phyloP scores from a whole-genome alignment of 2,113 vertebrate species.

The Rynchops niger region DNA sequence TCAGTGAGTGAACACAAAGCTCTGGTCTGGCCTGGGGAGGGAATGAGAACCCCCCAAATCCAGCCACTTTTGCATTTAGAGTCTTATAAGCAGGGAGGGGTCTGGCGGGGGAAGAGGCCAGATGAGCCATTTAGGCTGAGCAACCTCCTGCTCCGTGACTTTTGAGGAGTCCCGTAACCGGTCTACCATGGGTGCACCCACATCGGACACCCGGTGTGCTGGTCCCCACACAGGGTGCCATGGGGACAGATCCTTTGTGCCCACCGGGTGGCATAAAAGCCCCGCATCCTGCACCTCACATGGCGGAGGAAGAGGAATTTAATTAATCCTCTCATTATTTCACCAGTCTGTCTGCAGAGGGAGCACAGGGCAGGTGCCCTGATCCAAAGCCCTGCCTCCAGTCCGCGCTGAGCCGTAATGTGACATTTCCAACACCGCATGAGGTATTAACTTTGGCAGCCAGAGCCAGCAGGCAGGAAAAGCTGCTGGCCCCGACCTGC shows the following conservation, averaged over 20 bases:
- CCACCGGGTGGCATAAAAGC: background rate
- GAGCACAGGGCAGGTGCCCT: background rate
- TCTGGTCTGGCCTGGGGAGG: background rate
- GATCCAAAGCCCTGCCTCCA: background rate
- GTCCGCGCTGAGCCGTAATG: rapidly evolving
- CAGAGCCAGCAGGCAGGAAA: slow-evolving; percentile 23
- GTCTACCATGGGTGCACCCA: background rate
- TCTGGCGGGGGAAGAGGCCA: background rate
- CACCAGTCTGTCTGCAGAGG: background rate
- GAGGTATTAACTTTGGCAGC: slow-evolving; percentile 37
- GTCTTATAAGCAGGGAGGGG: rapidly evolving
- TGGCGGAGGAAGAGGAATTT: background rate
- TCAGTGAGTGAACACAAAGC: background rate
- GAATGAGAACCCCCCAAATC: background rate
- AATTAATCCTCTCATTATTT: background rate
- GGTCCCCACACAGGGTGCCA: background rate
- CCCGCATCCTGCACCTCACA: background rate
- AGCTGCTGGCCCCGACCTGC: background rate
- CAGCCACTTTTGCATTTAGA: background rate
- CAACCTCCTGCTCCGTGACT: background rate
- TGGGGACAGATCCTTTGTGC: background rate
- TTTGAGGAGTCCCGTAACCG: background rate
- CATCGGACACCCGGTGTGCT: background rate
- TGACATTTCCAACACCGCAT: background rate
- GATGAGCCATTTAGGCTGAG: background rate